phyloP scores from a whole-genome alignment of 2,113 vertebrate genomes.

The Octodon degus region DNA sequence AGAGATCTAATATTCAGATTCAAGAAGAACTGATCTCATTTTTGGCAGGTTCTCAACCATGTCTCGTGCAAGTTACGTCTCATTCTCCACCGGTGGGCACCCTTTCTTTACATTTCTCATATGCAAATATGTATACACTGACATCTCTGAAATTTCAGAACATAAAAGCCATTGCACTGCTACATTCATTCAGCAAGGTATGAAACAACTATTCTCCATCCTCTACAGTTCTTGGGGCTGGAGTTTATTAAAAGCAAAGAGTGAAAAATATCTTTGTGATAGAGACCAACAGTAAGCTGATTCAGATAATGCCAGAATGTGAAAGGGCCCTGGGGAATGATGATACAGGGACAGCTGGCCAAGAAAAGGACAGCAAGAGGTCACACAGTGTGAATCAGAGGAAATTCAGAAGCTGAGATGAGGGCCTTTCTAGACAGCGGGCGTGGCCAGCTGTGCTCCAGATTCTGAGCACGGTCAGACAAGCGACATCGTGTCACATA shows the following conservation, averaged over 20 bases:
- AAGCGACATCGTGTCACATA: fast-evolving
- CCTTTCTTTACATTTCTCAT: neutral
- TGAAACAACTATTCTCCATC: neutral
- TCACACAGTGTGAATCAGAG: fast-evolving
- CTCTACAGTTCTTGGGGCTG: neutral
- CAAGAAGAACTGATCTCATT: neutral
- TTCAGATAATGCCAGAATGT: neutral
- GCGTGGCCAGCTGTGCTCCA: neutral
- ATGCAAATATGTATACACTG: too few relatives aligned
- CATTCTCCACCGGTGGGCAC: neutral
- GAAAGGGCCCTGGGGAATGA: neutral
- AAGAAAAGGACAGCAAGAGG: neutral
- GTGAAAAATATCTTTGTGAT: neutral
- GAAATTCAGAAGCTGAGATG: too few relatives aligned
- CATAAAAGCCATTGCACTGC: neutral
- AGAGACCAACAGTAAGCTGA: neutral
- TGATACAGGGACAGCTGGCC: fast-evolving
- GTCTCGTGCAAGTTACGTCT: neutral
- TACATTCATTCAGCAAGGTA: neutral
- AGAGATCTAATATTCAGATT: neutral
- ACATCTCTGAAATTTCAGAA: neutral
- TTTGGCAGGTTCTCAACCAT: neutral
- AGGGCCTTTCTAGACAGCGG: neutral
- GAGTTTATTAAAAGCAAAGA: neutral
- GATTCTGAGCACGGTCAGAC: neutral